Conservation (phyloP, 2,888 invertebrate genomes). For the Cosmia pyralina region DNA sequence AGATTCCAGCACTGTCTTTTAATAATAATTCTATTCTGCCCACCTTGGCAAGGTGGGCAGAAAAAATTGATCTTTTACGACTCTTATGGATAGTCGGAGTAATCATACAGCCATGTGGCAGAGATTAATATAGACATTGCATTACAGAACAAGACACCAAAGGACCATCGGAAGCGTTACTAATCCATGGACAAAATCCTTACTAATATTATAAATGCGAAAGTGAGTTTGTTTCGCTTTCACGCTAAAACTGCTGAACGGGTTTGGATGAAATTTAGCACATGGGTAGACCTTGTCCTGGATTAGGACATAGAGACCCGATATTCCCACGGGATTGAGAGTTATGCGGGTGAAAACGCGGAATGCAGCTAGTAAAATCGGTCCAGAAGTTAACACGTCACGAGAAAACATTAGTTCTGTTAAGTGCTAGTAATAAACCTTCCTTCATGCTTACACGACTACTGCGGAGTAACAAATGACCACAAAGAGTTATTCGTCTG, state of each 20-base stretch:
- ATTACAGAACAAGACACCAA: conserved; percentile 10
- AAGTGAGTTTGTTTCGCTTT: no score
- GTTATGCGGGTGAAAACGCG: no score
- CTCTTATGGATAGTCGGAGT: conserved; percentile 14
- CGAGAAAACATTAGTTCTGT: conserved; percentile 2
- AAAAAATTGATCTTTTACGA: conserved; percentile 17
- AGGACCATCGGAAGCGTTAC: conserved; percentile 6
- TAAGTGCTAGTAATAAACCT: conserved; percentile 22
- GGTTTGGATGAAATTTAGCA: no score
- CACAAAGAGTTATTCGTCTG: conserved; percentile 31
- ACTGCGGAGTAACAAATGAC: conserved; percentile 30
- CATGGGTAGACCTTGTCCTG: no score
- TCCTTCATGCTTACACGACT: conserved; percentile 7
- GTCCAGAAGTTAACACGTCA: neutral
- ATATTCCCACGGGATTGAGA: no score
- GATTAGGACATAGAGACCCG: no score
- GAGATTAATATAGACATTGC: conserved; percentile 25
- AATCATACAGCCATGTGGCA: conserved; percentile 39
- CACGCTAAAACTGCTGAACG: no score
- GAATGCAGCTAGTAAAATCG: neutral
- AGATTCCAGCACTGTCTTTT: neutral
- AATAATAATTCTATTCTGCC: neutral
- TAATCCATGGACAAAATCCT: conserved; percentile 8
- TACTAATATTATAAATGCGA: no score
- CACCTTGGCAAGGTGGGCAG: neutral